A percentile compares a stretch with the other conserved stretches of the same genome.
Evolutionary conservation across 1,140 invertebrate species (phyloP).

Genomic region (Lepidurus packardi): DNA sequence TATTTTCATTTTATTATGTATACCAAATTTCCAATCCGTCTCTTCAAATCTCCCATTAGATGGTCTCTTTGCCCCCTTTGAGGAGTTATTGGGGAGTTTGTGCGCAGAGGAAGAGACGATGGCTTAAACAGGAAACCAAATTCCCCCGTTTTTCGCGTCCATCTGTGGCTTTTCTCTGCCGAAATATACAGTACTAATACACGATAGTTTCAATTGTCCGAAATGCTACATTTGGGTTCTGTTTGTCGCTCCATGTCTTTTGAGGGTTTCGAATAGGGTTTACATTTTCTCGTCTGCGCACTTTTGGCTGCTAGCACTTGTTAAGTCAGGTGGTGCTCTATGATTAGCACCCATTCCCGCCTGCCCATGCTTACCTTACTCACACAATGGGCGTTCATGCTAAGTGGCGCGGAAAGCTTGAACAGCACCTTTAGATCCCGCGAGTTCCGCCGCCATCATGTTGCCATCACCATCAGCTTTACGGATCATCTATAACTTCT

Average conservation of each 20-base stretch:
- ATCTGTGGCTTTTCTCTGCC: not conserved
- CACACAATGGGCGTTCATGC: constrained; percentile 20
- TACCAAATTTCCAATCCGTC: too few relatives aligned
- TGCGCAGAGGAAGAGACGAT: too few relatives aligned
- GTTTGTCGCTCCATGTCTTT: constrained; percentile 1
- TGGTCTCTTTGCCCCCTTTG: too few relatives aligned
- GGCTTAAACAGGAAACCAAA: not conserved
- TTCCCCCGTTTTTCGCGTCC: not conserved
- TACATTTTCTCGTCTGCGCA: not conserved
- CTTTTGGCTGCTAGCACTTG: constrained; percentile 17
- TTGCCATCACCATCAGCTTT: constrained; percentile 19
- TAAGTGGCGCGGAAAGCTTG: constrained; percentile 10
- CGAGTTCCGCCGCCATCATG: constrained; percentile 17
- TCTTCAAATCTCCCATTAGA: too few relatives aligned
- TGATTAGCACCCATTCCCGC: constrained; percentile 20
- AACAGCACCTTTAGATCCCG: not conserved
- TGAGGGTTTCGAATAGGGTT: not conserved
- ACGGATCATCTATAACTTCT: not conserved
- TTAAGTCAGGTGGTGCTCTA: constrained; percentile 18
- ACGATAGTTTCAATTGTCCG: not conserved
- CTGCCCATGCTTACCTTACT: constrained; percentile 17
- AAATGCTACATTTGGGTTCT: not conserved
- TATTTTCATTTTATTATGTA: too few relatives aligned
- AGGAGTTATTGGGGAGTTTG: too few relatives aligned
- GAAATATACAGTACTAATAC: not conserved